These are phyloP conservation scores for Sminthopsis crassicaudata DNA, from an alignment of 2,113 vertebrate species.

Conservation along the genomic window DNA sequence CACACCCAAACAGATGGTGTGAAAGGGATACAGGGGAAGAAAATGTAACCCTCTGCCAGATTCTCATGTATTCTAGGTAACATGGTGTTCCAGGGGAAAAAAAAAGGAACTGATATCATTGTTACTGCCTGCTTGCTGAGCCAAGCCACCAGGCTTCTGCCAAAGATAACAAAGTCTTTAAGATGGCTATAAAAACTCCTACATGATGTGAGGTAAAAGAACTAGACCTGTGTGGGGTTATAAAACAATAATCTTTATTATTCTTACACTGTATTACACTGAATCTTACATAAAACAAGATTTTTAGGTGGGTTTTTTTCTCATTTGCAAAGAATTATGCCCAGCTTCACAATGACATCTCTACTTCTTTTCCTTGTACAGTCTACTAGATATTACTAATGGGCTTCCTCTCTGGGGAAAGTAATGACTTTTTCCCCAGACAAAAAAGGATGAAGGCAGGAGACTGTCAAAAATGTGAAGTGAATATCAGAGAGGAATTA, in stretches of 20 bases:
- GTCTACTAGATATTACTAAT: conserved; percentile 34
- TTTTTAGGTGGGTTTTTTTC: conserved; percentile 38
- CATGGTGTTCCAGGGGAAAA: conserved; percentile 68
- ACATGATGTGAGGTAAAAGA: conserved; percentile 56
- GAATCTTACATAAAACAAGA: conserved; percentile 51
- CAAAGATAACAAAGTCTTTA: conserved; percentile 77
- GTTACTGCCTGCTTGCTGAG: conserved; percentile 69
- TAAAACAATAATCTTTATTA: conserved; percentile 63
- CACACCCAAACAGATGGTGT: conserved; percentile 78
- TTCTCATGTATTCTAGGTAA: conserved; percentile 78
- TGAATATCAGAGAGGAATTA: conserved; percentile 30
- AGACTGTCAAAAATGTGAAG: conserved; percentile 12
- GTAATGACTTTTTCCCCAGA: conserved; percentile 28
- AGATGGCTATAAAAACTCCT: conserved; percentile 71
- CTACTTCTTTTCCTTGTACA: conserved; percentile 48
- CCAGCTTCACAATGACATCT: conserved; percentile 61
- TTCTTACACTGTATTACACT: conserved; percentile 55
- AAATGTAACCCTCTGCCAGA: conserved; percentile 79
- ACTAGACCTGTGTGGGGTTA: conserved; percentile 39
- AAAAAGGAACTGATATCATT: conserved; percentile 77
- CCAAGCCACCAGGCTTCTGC: conserved; percentile 79
- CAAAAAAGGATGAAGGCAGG: conserved; percentile 8
- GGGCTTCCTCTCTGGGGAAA: conserved; percentile 23
- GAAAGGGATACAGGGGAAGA: conserved; percentile 77
- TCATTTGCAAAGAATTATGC: conserved; percentile 52